phyloP scores from a whole-genome alignment of 2,113 vertebrate genomes.

The Charina bottae region DNA sequence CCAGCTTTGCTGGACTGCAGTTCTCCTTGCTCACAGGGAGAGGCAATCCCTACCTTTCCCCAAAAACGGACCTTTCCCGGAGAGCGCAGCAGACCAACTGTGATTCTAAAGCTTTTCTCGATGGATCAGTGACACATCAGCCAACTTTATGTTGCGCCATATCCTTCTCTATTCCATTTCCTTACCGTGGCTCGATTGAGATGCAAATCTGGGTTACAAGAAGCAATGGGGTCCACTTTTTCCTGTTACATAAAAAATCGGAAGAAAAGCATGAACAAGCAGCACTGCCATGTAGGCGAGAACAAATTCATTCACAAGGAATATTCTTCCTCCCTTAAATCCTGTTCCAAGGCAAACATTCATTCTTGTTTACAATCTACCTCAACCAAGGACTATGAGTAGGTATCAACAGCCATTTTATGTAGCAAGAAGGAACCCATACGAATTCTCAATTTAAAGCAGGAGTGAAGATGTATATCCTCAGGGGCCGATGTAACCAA shows the following conservation, averaged over 20 bases:
- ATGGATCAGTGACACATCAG: not conserved
- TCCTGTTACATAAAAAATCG: constrained; percentile 70
- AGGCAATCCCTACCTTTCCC: no score
- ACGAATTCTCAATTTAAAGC: not conserved
- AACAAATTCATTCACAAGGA: not conserved
- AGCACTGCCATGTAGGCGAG: not conserved
- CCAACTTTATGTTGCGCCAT: not conserved
- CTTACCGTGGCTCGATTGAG: constrained; percentile 87
- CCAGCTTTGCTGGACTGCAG: no score
- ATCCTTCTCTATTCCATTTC: not conserved
- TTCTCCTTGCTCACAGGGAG: no score
- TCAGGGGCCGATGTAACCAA: not conserved
- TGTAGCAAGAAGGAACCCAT: not conserved
- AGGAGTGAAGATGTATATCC: not conserved
- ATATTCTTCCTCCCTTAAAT: not conserved
- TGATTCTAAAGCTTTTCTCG: not conserved
- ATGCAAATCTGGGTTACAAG: constrained; percentile 86
- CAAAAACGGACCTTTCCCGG: no score
- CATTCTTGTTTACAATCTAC: not conserved
- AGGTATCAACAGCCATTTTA: not conserved
- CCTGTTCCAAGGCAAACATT: not conserved
- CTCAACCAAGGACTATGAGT: not conserved
- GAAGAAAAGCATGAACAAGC: not conserved
- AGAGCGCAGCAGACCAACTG: not conserved
- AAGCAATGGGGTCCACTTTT: constrained; percentile 82